A percentile compares a stretch with the other conserved stretches of the same genome.
Evolutionary conservation across 2,113 vertebrate species (phyloP).

Genomic region (Cinclus mexicanus): DNA sequence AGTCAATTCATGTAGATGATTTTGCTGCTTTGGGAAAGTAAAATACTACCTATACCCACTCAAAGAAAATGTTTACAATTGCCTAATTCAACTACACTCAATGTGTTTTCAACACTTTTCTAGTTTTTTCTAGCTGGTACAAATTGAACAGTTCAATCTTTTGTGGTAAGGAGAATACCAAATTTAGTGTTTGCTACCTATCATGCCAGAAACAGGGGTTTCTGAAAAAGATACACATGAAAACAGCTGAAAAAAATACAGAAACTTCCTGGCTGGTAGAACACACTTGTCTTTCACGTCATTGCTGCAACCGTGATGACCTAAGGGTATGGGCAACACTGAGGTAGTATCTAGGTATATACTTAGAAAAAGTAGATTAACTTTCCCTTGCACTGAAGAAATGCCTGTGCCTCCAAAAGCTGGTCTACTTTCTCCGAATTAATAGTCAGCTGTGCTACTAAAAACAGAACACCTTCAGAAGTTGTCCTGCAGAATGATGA

Average conservation of each 20-base stretch:
- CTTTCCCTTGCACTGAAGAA: neutral
- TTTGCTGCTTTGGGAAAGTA: neutral
- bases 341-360: neutral
- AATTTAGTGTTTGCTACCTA: neutral
- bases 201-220: neutral
- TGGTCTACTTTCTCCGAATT: neutral
- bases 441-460: neutral
- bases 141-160: neutral
- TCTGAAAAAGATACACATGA: neutral
- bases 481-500: neutral
- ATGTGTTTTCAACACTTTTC: neutral
- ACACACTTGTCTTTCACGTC: neutral
- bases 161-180: neutral
- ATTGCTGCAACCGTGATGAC: neutral
- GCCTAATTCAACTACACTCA: neutral
- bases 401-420: neutral
- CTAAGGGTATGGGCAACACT: neutral
- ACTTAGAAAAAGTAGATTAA: neutral
- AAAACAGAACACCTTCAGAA: neutral
- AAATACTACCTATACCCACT: neutral
- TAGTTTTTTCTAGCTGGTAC: neutral
- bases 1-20: neutral
- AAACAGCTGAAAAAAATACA: neutral
- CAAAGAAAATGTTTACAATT: neutral
- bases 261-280: neutral